Evolutionary conservation across 2,113 vertebrate species (phyloP).

Genomic region (Dascyllus trimaculatus): DNA sequence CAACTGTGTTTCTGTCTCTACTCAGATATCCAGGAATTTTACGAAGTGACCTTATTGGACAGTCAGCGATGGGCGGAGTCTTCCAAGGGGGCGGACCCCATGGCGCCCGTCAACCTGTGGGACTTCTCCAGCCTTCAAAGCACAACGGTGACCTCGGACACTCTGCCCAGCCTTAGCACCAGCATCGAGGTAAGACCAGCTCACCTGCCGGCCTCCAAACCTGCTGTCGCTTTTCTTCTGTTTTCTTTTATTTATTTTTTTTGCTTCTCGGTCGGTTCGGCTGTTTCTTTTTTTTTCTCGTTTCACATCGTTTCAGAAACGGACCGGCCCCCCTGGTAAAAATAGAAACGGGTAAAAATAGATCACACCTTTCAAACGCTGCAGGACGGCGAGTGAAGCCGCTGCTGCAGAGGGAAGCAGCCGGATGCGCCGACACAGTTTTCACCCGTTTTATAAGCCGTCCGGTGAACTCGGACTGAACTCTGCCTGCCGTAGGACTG

Average conservation of each 20-base stretch:
- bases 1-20: neutral
- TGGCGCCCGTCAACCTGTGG: slow-evolving; percentile 92
- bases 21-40: slow-evolving; percentile 99
- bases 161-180: slow-evolving; percentile 94
- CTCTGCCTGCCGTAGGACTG: too few species aligned
- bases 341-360: slow-evolving; percentile 31
- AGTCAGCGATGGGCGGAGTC: slow-evolving; percentile 91
- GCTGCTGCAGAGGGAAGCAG: neutral
- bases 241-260: too few species aligned
- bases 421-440: neutral
- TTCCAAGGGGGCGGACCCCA: slow-evolving; percentile 85
- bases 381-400: neutral
- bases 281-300: neutral
- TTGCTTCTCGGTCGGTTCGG: too few species aligned
- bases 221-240: too few species aligned
- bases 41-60: slow-evolving; percentile 99
- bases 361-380: neutral
- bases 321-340: neutral
- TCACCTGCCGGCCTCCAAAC: neutral
- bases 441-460: too few species aligned
- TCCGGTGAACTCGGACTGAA: neutral
- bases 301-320: neutral
- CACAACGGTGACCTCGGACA: slow-evolving; percentile 93
- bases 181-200: slow-evolving; percentile 87
- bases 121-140: slow-evolving; percentile 96